Base-by-base conservation (phyloP, 2,113 vertebrate species). In the Riparia riparia region DNA sequence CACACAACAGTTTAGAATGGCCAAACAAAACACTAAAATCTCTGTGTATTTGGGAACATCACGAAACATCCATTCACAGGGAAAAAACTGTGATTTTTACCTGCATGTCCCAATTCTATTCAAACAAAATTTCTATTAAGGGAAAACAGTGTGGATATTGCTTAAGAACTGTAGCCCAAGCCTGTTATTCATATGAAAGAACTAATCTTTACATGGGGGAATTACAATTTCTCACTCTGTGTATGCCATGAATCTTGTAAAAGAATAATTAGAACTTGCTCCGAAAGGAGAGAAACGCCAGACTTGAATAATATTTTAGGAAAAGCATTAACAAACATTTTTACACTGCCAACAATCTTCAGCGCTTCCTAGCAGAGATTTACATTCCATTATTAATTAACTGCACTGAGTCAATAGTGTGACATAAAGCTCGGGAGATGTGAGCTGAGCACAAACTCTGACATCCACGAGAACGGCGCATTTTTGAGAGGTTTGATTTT, bases 231-330 rank as follows among this genome's bases (percentile, higher is more conserved):
- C 89, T 94, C 85, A 90, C 80, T 83, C 56, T 21, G 8, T 84
- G 41, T 63, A 68, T 22, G 49, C 86, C 57, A 64, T 65, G 86
- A 90, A 89, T 95, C 88, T 89, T 94, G 90, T 90, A 94, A 95
- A 93, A 92, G 80, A 95, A 80, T 96, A 94, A 95, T 95, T 94
- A 96, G 92, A 96, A 89, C 86, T 95, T 92, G 92, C 76, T 96
- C 85, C 44, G 34, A 89, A 94, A 83, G 83, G 77, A 83, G 90
- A 91, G 88, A 82, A 94, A 89, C 3, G 10, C 65, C 91, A 94
- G 77, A 37, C 64, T 78, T n/a, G 44, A 90, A 71, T 51, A 89
- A 83, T 86, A 95, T 90, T 95, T 96, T 82, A 81, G 68, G 85
- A 65, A 86, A 41, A 89, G 72, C 71, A 83, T 94, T 93, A 95